Conservation (phyloP, 2,888 invertebrate genomes). For the Lasius fuliginosus region DNA sequence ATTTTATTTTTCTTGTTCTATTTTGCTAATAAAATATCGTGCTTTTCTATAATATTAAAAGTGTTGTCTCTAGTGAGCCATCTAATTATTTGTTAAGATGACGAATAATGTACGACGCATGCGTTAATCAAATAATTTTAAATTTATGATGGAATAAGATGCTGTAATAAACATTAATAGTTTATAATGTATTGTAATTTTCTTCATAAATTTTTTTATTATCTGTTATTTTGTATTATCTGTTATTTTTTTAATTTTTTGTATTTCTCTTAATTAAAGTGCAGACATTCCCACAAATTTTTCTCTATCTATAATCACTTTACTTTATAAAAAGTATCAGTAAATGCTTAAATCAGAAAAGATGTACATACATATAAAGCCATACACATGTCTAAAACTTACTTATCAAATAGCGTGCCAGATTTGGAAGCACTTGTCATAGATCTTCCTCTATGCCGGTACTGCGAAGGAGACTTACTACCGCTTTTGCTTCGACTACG, state of each 20-base stretch:
- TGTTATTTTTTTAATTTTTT: neutral
- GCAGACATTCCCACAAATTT: neutral
- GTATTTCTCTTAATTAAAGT: neutral
- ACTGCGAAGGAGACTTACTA: constrained; percentile 57
- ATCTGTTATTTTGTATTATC: neutral
- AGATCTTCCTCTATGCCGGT: constrained; percentile 49
- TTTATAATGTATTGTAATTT: neutral
- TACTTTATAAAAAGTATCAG: neutral
- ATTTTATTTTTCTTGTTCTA: neutral
- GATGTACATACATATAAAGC: neutral
- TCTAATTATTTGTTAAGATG: neutral
- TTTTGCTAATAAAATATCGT: neutral
- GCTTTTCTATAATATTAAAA: neutral
- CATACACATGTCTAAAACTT: constrained; percentile 13
- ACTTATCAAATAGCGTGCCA: constrained; percentile 61
- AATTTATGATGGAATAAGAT: neutral
- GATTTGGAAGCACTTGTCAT: constrained; percentile 16
- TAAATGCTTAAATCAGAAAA: neutral
- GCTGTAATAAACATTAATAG: neutral
- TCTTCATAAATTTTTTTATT: neutral
- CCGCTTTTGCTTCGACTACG: constrained; percentile 53
- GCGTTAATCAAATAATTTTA: neutral
- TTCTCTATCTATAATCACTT: neutral
- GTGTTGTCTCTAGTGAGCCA: neutral
- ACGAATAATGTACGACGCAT: neutral